These are phyloP conservation scores for Capreolus pygargus DNA, from an alignment of 2,113 vertebrate species.

Conservation along the genomic window DNA sequence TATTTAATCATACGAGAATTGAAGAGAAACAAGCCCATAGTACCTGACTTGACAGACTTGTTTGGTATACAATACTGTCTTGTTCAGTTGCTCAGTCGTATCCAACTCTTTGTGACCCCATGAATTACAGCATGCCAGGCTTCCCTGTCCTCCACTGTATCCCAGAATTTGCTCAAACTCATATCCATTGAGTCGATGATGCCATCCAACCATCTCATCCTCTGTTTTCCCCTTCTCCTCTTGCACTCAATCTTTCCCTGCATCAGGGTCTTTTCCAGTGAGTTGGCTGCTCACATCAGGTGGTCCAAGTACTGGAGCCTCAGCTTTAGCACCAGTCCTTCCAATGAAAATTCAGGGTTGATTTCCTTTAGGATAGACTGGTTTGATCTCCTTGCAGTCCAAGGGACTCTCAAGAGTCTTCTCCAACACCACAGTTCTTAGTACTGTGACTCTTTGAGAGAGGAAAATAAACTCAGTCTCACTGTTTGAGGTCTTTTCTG, in stretches of 20 bases:
- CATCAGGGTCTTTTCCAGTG: not conserved
- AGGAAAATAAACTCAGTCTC: not conserved
- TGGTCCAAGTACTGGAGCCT: not conserved
- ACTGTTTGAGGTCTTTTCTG: not conserved
- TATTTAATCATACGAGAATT: not conserved
- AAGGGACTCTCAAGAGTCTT: not conserved
- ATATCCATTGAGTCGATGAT: not conserved
- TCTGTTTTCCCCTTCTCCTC: not conserved
- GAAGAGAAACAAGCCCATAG: not conserved
- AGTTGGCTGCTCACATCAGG: not conserved
- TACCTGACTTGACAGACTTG: not conserved
- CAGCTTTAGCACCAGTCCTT: not conserved
- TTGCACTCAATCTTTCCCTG: not conserved
- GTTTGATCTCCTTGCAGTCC: not conserved
- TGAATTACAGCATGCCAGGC: not conserved
- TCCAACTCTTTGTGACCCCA: not conserved
- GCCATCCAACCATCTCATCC: not conserved
- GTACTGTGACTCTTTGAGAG: not conserved
- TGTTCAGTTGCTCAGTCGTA: accelerated
- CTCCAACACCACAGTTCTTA: not conserved
- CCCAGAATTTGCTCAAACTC: not conserved
- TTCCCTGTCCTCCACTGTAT: not conserved
- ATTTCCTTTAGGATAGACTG: not conserved
- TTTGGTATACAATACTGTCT: not conserved
- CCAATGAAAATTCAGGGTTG: not conserved